phyloP scores from a whole-genome alignment of 2,888 invertebrate species.

The Diarsia rubi region DNA sequence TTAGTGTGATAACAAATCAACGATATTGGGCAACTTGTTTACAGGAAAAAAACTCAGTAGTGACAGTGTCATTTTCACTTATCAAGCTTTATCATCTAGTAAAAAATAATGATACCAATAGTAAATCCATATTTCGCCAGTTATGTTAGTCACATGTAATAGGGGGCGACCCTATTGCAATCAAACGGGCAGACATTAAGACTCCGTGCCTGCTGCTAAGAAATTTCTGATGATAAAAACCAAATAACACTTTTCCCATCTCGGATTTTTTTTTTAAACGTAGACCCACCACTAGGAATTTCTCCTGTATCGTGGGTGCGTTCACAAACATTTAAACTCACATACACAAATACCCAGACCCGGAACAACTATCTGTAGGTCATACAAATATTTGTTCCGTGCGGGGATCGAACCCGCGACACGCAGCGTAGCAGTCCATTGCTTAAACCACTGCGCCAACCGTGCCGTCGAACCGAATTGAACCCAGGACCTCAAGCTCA shows the following conservation, averaged over 20 bases:
- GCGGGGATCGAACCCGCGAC: too few relatives aligned
- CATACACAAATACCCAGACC: too few relatives aligned
- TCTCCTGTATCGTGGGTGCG: too few relatives aligned
- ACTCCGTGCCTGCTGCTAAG: background rate
- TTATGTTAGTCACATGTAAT: background rate
- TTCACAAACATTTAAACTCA: too few relatives aligned
- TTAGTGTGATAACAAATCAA: conserved; percentile 16
- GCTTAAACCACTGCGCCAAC: too few relatives aligned
- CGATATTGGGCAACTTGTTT: background rate
- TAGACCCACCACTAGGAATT: too few relatives aligned
- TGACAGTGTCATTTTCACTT: conserved; percentile 3
- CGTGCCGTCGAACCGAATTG: too few relatives aligned
- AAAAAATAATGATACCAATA: background rate
- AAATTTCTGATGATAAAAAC: background rate
- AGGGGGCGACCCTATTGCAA: background rate
- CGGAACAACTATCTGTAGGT: too few relatives aligned
- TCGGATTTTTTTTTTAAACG: too few relatives aligned
- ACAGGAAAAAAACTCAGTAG: conserved; percentile 6
- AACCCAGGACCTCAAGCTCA: background rate
- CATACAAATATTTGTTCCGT: too few relatives aligned
- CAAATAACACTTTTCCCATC: background rate
- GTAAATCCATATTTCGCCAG: background rate
- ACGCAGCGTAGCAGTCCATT: too few relatives aligned
- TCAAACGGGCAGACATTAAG: background rate
- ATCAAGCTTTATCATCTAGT: conserved; percentile 17